Percentiles rank a stretch among this genome's conserved stretches.
These are phyloP conservation scores for Thysanoteuthis rhombus DNA, from an alignment of 2,888 invertebrate species.

Conservation along the genomic window DNA sequence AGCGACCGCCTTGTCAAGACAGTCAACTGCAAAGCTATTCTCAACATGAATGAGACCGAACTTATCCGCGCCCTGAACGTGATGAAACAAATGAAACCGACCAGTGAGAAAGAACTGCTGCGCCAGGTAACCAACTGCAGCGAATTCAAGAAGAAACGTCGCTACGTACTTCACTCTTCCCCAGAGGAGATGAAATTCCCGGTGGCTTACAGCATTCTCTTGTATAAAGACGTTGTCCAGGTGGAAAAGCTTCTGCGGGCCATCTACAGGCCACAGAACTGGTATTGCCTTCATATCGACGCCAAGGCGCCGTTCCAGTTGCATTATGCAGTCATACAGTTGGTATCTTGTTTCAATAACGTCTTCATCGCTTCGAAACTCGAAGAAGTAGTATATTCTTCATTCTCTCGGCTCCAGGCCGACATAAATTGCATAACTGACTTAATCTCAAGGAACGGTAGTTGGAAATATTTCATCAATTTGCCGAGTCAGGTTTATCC, in stretches of 20 bases:
- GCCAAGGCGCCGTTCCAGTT: slow-evolving; percentile 44
- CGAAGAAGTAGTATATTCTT: slow-evolving; percentile 63
- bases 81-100: slow-evolving; percentile 27
- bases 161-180: neutral
- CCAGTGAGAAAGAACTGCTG: neutral
- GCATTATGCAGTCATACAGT: slow-evolving; percentile 45
- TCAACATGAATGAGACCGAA: slow-evolving; percentile 24
- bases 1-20: neutral
- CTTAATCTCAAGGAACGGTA: slow-evolving; percentile 42
- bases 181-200: slow-evolving; percentile 51
- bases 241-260: slow-evolving; percentile 57
- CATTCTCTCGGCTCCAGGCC: slow-evolving; percentile 61
- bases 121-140: neutral
- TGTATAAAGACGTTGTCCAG: slow-evolving; percentile 59
- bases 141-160: neutral
- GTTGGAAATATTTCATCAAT: slow-evolving; percentile 67
- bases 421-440: slow-evolving; percentile 66
- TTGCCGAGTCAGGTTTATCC: slow-evolving; percentile 64
- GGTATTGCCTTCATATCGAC: slow-evolving; percentile 66
- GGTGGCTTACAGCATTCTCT: slow-evolving; percentile 60
- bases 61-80: slow-evolving; percentile 1
- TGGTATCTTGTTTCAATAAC: slow-evolving; percentile 61
- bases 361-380: slow-evolving; percentile 61
- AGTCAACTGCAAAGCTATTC: slow-evolving; percentile 18
- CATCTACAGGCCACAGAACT: slow-evolving; percentile 62